phyloP scores from a whole-genome alignment of 2,113 vertebrate genomes.

The Perccottus glenii region DNA sequence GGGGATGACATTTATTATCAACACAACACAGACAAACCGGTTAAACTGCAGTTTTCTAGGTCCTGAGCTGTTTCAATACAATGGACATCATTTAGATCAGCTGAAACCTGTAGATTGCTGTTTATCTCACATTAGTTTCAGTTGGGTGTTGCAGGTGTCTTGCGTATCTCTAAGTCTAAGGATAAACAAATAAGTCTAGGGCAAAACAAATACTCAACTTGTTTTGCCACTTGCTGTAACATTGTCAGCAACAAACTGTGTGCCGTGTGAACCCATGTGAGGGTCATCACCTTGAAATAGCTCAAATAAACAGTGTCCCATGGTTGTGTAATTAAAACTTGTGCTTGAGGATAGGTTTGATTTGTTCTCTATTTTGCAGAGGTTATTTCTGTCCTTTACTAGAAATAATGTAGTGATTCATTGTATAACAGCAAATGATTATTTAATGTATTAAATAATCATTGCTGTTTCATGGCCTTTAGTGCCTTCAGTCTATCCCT shows the following conservation, averaged over 20 bases:
- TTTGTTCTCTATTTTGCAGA: no score
- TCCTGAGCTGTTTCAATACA: conserved; percentile 43
- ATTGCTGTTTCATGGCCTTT: not conserved
- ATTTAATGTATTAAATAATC: no score
- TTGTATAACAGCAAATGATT: no score
- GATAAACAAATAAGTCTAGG: conserved; percentile 15
- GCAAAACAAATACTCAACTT: not conserved
- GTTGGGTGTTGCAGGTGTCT: conserved; percentile 60
- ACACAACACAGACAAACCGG: conserved; percentile 53
- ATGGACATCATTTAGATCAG: conserved; percentile 28
- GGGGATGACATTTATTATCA: conserved; percentile 48
- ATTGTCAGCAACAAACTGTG: conserved; percentile 23
- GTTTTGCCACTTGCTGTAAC: not conserved
- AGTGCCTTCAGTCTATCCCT: not conserved
- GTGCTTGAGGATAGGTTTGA: no score
- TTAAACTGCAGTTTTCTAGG: conserved; percentile 61
- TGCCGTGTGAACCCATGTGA: conserved; percentile 19
- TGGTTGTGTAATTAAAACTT: conserved; percentile 6
- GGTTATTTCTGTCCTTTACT: no score
- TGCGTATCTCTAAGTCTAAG: conserved; percentile 11
- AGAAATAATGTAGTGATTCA: no score
- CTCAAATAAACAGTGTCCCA: conserved; percentile 10
- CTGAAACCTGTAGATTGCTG: conserved; percentile 41
- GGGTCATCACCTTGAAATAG: conserved; percentile 45
- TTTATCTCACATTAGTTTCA: conserved; percentile 56